Percentiles rank a stretch among this genome's conserved stretches.
These are phyloP conservation scores for Perca fluviatilis DNA, from an alignment of 2,113 vertebrate species.

Conservation along the genomic window DNA sequence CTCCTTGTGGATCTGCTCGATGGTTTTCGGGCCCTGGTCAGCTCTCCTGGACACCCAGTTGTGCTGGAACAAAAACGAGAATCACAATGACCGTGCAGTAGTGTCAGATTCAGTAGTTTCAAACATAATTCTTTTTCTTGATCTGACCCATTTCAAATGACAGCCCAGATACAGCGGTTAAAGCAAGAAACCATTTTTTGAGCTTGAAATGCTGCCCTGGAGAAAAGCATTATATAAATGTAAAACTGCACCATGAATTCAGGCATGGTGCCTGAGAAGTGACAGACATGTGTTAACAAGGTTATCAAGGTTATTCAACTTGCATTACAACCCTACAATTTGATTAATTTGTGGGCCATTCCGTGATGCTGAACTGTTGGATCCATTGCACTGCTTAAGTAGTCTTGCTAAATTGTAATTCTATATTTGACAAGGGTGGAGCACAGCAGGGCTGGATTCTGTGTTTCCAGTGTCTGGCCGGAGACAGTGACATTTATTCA, in stretches of 20 bases:
- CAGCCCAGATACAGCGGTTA: neutral
- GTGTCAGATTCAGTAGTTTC: neutral
- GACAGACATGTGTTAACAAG: neutral
- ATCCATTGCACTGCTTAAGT: neutral
- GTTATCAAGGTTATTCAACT: neutral
- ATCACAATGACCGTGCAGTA: neutral
- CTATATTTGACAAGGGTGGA: constrained; percentile 35
- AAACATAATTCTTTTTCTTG: neutral
- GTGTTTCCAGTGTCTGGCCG: neutral
- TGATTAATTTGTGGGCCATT: neutral
- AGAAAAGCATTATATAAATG: too few species aligned
- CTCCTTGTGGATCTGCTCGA: constrained; percentile 98
- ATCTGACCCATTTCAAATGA: neutral
- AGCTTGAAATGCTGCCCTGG: too few species aligned
- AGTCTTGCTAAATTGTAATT: constrained; percentile 29
- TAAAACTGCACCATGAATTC: too few species aligned
- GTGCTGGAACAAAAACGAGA: constrained; percentile 81
- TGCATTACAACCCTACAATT: neutral
- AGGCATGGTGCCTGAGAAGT: too few species aligned
- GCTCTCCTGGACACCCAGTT: constrained; percentile 97
- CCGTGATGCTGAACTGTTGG: neutral
- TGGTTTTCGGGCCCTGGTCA: constrained; percentile 97
- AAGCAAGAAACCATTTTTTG: too few species aligned
- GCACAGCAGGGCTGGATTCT: constrained; percentile 2
- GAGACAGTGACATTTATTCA: constrained; percentile 16